Evolutionary conservation across 2,113 vertebrate species (phyloP), one percentile per base, ranked within the genome.

Genomic region (Pteruthius melanotis): DNA sequence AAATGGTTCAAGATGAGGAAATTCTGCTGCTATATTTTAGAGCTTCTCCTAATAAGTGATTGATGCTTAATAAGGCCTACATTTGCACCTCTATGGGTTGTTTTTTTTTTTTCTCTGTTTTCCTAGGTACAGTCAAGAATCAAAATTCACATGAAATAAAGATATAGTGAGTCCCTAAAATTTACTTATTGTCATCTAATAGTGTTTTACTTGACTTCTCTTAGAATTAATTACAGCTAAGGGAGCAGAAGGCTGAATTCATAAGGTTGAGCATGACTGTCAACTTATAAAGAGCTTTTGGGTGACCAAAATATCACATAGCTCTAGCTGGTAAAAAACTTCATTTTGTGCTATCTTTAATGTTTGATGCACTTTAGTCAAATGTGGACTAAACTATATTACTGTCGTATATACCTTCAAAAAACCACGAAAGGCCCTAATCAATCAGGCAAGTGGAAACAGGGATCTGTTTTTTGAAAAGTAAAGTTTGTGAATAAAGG

Each of bases 61-160:
- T 50, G 6, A 24, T 61, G 7, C 13, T 86, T 69, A 54, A 21
- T 60, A 61, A 88, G 17, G 6, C 22, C 40, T 52, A 39, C 50
- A 66, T 52, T 54, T 64, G 12, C 11, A 54, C 33, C 17, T 4
- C 11, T 33, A 1, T 45, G 59, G 6, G 6, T 33, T 28, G n/a
- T 5, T 0, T 2, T 4, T 0, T 2, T 56, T 79, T 72, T 66
- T 7, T 17, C 28, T 53, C 23, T 21, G 21, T 76, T 80, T 83
- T 44, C 30, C 14, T 19, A 59, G 30, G 12, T 59, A 52, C 23
- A 56, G 23, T 56, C 23, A 86, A 72, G 35, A 86, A 60, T 54
- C 18, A 52, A 83, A 89, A 93, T 54, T 83, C 7, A 5, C 47
- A 44, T 57, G 20, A 44, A 88, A 60, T 39, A 35, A 68, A 26